Conservation (phyloP, 2,797 vertebrate genomes). For the Acipenser ruthenus region DNA sequence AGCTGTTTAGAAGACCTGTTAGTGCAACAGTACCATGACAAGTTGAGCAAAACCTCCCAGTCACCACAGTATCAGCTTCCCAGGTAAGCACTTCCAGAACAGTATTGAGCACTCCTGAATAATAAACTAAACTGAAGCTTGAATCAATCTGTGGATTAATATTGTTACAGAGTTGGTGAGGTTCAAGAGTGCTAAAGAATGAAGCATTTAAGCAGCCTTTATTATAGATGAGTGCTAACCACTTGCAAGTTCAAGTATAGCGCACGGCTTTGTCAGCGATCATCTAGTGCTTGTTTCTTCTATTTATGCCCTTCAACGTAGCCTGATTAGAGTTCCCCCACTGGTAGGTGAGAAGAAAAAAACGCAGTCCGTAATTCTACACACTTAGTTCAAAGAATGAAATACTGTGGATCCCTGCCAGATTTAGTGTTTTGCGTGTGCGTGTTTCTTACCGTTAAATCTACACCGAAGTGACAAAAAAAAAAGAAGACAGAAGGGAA, state of each 20-base stretch:
- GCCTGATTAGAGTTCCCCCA: conserved; percentile 26
- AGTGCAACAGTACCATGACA: conserved; percentile 26
- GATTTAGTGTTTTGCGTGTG: conserved; percentile 21
- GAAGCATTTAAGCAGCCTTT: conserved; percentile 48
- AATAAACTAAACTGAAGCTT: too few relatives aligned
- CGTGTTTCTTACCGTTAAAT: conserved; percentile 46
- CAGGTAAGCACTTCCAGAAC: conserved; percentile 18
- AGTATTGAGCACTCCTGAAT: neutral
- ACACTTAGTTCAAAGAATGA: conserved; percentile 31
- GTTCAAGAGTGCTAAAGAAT: conserved; percentile 44
- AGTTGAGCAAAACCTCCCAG: conserved; percentile 17
- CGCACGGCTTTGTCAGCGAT: conserved; percentile 33
- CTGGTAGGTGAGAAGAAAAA: conserved; percentile 24
- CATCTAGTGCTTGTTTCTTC: conserved; percentile 30
- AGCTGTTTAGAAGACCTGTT: conserved; percentile 14
- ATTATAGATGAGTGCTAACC: conserved; percentile 53
- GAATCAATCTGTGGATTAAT: neutral
- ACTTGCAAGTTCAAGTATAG: conserved; percentile 49
- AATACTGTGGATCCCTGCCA: conserved; percentile 37
- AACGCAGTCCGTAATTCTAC: conserved; percentile 38
- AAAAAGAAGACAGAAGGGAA: too few relatives aligned
- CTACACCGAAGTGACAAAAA: conserved; percentile 22
- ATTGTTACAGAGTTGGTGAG: conserved; percentile 28
- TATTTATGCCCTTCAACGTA: conserved; percentile 30
- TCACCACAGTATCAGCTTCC: conserved; percentile 13